Evolutionary conservation across 1,140 invertebrate genomes (phyloP).

Genomic region (Lordiphosa clarofinis): DNA sequence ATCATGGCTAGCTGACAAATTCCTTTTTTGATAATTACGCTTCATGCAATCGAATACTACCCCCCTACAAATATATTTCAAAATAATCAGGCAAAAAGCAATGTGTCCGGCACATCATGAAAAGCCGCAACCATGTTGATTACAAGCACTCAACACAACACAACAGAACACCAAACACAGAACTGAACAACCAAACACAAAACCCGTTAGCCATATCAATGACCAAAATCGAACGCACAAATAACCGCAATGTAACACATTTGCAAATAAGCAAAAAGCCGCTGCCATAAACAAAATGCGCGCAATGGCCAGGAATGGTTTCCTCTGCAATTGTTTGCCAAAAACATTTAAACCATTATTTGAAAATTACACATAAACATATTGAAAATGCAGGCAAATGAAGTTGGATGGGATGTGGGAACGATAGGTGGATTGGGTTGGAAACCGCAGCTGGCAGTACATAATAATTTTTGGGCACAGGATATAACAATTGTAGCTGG

Average conservation of each 20-base stretch:
- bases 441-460: constrained; percentile 23
- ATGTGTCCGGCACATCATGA: constrained; percentile 14
- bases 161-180: constrained; percentile 16
- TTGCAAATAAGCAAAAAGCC: constrained; percentile 53
- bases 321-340: constrained; percentile 64
- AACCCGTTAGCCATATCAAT: constrained; percentile 57
- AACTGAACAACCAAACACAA: constrained; percentile 13
- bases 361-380: constrained; percentile 76
- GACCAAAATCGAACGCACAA: constrained; percentile 65
- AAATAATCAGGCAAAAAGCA: constrained; percentile 67
- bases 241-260: constrained; percentile 73
- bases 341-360: constrained; percentile 75
- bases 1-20: constrained; percentile 38
- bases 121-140: constrained; percentile 69
- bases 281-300: constrained; percentile 43
- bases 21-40: constrained; percentile 22
- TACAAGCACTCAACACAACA: constrained; percentile 45
- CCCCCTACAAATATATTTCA: constrained; percentile 29
- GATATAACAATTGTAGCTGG: neutral
- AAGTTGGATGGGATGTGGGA: neutral
- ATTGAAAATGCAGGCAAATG: constrained; percentile 35
- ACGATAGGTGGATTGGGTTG: neutral
- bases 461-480: neutral
- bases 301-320: constrained; percentile 2
- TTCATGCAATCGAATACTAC: neutral